Evolutionary conservation across 2,888 invertebrate genomes (phyloP), one percentile per base, ranked within the genome.

Genomic region (Salticus scenicus): DNA sequence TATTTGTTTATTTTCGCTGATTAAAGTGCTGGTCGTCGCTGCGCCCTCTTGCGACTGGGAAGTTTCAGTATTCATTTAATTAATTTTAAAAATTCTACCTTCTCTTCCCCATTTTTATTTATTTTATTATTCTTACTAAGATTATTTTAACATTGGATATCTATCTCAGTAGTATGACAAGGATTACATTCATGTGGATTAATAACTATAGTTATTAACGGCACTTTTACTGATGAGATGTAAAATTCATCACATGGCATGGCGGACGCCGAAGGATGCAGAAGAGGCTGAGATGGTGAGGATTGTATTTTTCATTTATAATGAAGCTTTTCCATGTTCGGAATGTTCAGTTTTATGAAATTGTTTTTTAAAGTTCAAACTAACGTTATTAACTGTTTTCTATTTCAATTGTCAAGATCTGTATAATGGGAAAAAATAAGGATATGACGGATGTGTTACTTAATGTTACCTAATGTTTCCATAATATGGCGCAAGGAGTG

Each of bases 161-260:
- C 12, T 5, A 8, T 37, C 7, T 8, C 12, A 37, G 12, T 37
- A 37, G 12, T 5, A 37, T 5, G 47, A n/a, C 10, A 47, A 47
- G 10, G 17, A 47, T 17, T 17, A 47, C 5, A 37, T 37, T n/a
- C 17, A 17, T 47, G 47, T 47, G 17, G 10, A 2, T 17, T 47
- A 17, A 17, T 17, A 47, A 17, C 17, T 12, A 47, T 10, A 2
- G 17, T 47, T n/a, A 47, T 47, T 47, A 47, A 47, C 47, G 47
- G 17, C 47, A 47, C 47, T 47, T 47, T 12, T 5, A 12, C 37
- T 47, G 47, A 47, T 17, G 47, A n/a, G 47, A 47, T 47, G n/a
- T n/a, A n/a, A n/a, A n/a, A 72, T 12, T 66, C 76, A 20, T 83
- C 82, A 72, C 66, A 71, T 76, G 76, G 82, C 82, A 72, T 64